Evolutionary conservation across 2,113 vertebrate genomes (phyloP), one percentile per base, ranked within the genome.

Genomic region (Nothoprocta pentlandii): DNA sequence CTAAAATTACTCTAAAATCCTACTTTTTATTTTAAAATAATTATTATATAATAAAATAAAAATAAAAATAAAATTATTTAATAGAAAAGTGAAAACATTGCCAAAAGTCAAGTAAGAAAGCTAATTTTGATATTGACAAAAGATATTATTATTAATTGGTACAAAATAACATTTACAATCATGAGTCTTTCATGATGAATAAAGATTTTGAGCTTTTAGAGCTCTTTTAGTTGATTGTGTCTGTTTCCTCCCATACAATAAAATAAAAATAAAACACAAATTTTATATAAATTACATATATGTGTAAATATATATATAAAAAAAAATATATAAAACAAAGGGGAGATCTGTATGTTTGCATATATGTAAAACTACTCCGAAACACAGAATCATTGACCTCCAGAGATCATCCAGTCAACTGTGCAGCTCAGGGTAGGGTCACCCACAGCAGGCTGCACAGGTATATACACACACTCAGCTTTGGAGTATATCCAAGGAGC

Each of bases 311-410:
- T 6, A 32, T 25, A 21, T 12, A 16, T 28, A 54, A 49, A 6
- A 49, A 16, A 73, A 10, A 53, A 25, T 39, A 26, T 25, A 80
- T 14, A 41, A 9, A 62, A 34, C 34, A 34, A 34, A 23, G 69
- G 20, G 16, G 28, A 22, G 16, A 64, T 68, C 59, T 42, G 30
- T 26, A 80, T 17, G 8, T 19, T 25, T 28, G 17, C 3, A 41
- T 20, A 46, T 3, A 30, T 5, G 15, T n/a, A 68, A 58, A 68
- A 49, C 15, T 39, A 68, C 42, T 89, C 16, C 78, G 36, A 80
- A 80, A 74, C 3, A 62, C 12, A 73, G 25, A 28, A 66, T 0
- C 2, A 21, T 1, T 74, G 16, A 78, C 2, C 16, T 2, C 16
- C 16, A 0, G 1, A 53, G 21, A 64, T 36, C 12, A 10, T 16